Base-by-base conservation (phyloP, 2,888 invertebrate genomes). In the Pristionchus japonicus region DNA sequence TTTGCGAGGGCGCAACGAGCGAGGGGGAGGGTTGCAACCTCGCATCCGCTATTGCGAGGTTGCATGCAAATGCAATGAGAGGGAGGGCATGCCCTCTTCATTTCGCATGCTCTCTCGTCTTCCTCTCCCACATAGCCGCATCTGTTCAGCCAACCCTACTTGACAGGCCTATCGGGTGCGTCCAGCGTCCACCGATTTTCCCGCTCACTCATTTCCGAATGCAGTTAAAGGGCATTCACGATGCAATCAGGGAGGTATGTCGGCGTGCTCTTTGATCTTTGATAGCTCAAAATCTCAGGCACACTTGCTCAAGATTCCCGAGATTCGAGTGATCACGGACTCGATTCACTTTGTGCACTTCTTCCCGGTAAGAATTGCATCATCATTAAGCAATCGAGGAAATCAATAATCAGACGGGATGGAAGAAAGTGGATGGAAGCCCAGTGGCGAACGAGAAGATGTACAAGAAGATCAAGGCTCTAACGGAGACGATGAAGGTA, bases 311-410 rank as follows among this genome's bases (percentile, higher is more conserved):
- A 57, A 57, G 17, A n/a, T 84, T 23, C 23, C 84, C 20, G 40
- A 57, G 37, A 40, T 84, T 61, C 84, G 61, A 13, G 27, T 84
- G n/a, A 61, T 84, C 84, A 84, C 84, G 20, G 84, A 84, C 15
- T 84, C 84, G 40, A 37, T 84, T 0, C 84, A 31, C 34, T 84
- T 84, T 27, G 13, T 61, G 61, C 61, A 61, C 84, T 84, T 84
- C 27, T 84, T 31, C 61, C 61, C 27, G 84, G 84, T 84, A 23
- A n/a, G 13, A 43, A 17, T 37, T 57, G 3, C 31, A 31, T 70
- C n/a, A 6, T 57, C 3, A 57, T n/a, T 57, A 57, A 7, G n/a
- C 23, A 3, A 3, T 57, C n/a, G 23, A 23, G n/a, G 52, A 11
- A 15, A 7, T 57, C n/a, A 57, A 57, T n/a, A 23, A 57, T 34